Base-by-base conservation (phyloP, 2,797 vertebrate species). In the Antennarius maculatus region DNA sequence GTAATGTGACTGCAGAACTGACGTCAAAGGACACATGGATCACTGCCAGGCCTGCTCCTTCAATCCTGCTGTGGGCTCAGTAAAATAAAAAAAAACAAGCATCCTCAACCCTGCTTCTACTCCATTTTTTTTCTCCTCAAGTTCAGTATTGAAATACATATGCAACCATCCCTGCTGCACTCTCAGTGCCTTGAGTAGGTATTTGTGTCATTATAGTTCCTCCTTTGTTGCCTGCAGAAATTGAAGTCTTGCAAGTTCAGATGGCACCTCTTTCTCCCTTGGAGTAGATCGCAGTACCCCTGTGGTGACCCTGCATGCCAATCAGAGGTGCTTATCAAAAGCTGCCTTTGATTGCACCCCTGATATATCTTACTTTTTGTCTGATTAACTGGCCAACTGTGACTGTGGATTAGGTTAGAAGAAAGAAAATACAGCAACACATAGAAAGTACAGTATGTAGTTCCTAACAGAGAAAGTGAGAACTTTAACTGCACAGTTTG, bases 1-100 rank as follows among this genome's bases (percentile, higher is more conserved):
- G 87, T 86, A 86, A 90, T 89, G 91, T 90, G 89, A 90, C 88
- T 89, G 83, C 73, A 76, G 86, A 55, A 66, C 86, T 88, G 71
- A 89, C 17, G 75, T 86, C 88, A 80, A 86, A 79, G 83, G 87
- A 90, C 85, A 80, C 81, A 72, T 85, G 82, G 85, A 83, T 72
- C 9, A 4, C 69, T 86, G 89, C 89, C 90, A 87, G 79, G 84
- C 73, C 71, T 17, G 18, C 69, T 89, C 80, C 80, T 66, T 87
- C 83, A 80, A 81, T 42, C 61, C 69, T 68, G 78, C 77, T 82
- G 45, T 77, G 77, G 80, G 81, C 85, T 74, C 67, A 49, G 71
- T 66, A 81, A 78, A 75, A 84, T 80, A 82, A 34, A 84, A 75
- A 84, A 81, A 82, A 34, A 84, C 74, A 78, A 65, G 63, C 50